Conservation (phyloP, 2,888 invertebrate genomes). For the Meteorus colon region DNA sequence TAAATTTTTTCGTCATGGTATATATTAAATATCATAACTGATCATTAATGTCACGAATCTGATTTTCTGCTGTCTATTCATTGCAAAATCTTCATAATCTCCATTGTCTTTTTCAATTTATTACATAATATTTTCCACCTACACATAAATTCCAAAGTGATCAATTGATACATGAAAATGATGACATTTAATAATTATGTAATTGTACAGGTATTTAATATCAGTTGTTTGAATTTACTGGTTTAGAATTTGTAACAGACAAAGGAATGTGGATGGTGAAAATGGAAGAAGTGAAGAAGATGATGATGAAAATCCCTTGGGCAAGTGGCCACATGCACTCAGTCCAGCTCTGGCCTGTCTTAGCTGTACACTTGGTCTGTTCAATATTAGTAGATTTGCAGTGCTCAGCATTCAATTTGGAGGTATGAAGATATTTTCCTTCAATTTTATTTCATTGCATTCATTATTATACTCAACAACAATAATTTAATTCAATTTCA, state of each 20-base stretch:
- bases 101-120: too few species aligned
- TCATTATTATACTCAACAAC: too few species aligned
- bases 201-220: background rate
- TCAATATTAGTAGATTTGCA: slow-evolving; percentile 91
- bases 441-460: slow-evolving; percentile 15
- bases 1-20: too few species aligned
- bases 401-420: slow-evolving; percentile 91
- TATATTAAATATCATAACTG: too few species aligned
- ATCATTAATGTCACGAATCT: too few species aligned
- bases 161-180: too few species aligned
- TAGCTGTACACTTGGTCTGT: slow-evolving; percentile 90
- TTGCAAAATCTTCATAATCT: too few species aligned
- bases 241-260: slow-evolving; percentile 75
- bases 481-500: slow-evolving; percentile 3
- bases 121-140: too few species aligned
- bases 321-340: slow-evolving; percentile 81
- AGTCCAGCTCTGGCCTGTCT: slow-evolving; percentile 88
- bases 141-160: too few species aligned
- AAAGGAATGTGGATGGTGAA: slow-evolving; percentile 69
- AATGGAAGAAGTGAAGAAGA: slow-evolving; percentile 68
- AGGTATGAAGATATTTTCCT: slow-evolving; percentile 74
- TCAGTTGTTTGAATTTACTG: slow-evolving; percentile 15
- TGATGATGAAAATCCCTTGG: slow-evolving; percentile 75
- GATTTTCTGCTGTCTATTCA: too few species aligned
- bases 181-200: too few species aligned